phyloP scores from a whole-genome alignment of 53 echinoderm and acorn worm species.

The Temnopleurus reevesii region DNA sequence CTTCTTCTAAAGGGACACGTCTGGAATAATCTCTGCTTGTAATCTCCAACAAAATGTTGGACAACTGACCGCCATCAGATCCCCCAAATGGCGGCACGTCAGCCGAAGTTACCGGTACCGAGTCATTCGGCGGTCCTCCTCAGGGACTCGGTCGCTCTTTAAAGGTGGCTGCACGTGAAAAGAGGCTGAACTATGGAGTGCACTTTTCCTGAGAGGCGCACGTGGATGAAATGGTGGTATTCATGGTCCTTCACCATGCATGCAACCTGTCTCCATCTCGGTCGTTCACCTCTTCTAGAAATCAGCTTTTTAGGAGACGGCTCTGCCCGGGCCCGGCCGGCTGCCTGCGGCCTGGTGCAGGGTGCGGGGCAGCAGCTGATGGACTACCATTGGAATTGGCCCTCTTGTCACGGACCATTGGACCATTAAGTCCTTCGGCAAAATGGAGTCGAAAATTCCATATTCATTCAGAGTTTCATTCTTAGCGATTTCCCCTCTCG shows the following conservation, averaged over 20 bases:
- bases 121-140: neutral
- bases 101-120: neutral
- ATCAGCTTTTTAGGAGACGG: no score
- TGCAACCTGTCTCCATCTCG: constrained; percentile 36
- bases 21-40: no score
- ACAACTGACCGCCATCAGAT: neutral
- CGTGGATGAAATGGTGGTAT: constrained; percentile 37
- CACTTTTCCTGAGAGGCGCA: constrained; percentile 26
- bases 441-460: neutral
- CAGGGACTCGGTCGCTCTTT: neutral
- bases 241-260: constrained; percentile 1
- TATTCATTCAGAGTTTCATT: neutral
- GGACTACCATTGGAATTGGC: neutral
- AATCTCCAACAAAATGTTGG: no score
- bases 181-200: constrained; percentile 19
- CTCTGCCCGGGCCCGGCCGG: neutral
- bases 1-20: no score
- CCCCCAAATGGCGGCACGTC: neutral
- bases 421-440: constrained; percentile 19
- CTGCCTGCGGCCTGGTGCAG: constrained; percentile 12
- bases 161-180: neutral
- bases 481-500: neutral
- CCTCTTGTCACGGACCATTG: constrained; percentile 16
- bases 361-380: constrained; percentile 7
- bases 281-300: constrained; percentile 12